These are phyloP conservation scores for Coilia nasus DNA, from an alignment of 2,797 vertebrate genomes.

Conservation along the genomic window DNA sequence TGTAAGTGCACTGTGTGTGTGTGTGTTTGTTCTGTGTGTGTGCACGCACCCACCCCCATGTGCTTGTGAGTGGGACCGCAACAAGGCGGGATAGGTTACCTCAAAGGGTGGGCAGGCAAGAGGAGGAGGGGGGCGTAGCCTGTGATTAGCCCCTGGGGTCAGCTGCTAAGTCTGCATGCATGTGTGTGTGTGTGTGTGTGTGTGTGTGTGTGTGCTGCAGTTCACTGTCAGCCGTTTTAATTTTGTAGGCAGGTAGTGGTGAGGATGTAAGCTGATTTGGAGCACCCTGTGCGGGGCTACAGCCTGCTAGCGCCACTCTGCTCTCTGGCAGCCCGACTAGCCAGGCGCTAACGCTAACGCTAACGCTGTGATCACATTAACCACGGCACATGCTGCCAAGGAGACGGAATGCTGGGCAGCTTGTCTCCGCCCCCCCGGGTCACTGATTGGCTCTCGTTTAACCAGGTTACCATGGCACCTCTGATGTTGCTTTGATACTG, in stretches of 20 bases:
- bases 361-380: conserved; percentile 62
- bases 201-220: conserved; percentile 41
- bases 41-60: neutral
- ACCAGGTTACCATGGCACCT: conserved; percentile 56
- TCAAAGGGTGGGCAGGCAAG: conserved; percentile 55
- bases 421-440: conserved; percentile 70
- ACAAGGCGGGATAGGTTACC: conserved; percentile 70
- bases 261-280: conserved; percentile 74
- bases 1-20: neutral
- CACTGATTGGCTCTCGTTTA: conserved; percentile 71
- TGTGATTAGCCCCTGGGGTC: conserved; percentile 68
- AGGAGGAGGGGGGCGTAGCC: conserved; percentile 41
- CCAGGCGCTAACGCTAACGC: conserved; percentile 71
- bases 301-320: neutral
- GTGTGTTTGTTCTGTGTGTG: conserved; percentile 37
- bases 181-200: neutral
- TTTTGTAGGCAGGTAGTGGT: conserved; percentile 74
- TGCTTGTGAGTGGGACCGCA: conserved; percentile 44
- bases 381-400: conserved; percentile 66
- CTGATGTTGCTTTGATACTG: conserved; percentile 57
- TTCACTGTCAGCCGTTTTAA: conserved; percentile 76
- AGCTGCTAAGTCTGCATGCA: conserved; percentile 67
- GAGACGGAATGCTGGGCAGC: conserved; percentile 66
- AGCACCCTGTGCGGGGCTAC: conserved; percentile 57
- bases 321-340: conserved; percentile 60